A percentile compares a stretch with the other conserved stretches of the same genome.
Evolutionary conservation across 2,888 invertebrate genomes (phyloP).

Genomic region (Chymomyza caudatula): DNA sequence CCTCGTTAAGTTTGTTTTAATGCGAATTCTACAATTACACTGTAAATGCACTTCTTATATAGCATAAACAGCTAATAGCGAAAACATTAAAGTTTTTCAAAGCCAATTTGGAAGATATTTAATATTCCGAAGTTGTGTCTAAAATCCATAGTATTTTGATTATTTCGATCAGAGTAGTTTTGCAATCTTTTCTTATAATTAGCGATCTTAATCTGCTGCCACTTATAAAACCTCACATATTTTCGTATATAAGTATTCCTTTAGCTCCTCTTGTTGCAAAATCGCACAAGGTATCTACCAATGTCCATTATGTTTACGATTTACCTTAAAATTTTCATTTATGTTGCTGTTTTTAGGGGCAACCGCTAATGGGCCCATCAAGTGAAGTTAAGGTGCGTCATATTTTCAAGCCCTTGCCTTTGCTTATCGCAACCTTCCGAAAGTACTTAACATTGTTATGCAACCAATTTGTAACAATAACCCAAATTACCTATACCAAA

Average conservation of each 20-base stretch:
- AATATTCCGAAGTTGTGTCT: too few relatives aligned
- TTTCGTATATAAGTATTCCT: too few relatives aligned
- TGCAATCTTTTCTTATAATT: too few relatives aligned
- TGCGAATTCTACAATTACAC: not conserved
- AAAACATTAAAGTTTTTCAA: too few relatives aligned
- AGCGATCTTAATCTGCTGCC: too few relatives aligned
- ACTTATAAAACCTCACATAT: too few relatives aligned
- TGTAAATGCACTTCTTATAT: not conserved
- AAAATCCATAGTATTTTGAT: too few relatives aligned
- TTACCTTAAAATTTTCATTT: not conserved
- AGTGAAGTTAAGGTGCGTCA: not conserved
- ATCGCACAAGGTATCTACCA: not conserved
- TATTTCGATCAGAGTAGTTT: too few relatives aligned
- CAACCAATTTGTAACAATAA: constrained; percentile 57
- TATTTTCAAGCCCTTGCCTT: constrained; percentile 13
- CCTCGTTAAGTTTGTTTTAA: not conserved
- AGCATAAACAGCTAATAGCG: not conserved
- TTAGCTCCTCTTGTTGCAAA: too few relatives aligned
- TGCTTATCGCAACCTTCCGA: constrained; percentile 17
- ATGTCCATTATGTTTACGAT: not conserved
- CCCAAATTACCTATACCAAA: constrained; percentile 39
- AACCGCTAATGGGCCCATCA: not conserved
- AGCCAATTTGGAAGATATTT: too few relatives aligned
- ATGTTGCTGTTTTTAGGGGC: not conserved
- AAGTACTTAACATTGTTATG: constrained; percentile 15